Conservation (phyloP, 2,797 vertebrate genomes). For the Poecilia gillii region DNA sequence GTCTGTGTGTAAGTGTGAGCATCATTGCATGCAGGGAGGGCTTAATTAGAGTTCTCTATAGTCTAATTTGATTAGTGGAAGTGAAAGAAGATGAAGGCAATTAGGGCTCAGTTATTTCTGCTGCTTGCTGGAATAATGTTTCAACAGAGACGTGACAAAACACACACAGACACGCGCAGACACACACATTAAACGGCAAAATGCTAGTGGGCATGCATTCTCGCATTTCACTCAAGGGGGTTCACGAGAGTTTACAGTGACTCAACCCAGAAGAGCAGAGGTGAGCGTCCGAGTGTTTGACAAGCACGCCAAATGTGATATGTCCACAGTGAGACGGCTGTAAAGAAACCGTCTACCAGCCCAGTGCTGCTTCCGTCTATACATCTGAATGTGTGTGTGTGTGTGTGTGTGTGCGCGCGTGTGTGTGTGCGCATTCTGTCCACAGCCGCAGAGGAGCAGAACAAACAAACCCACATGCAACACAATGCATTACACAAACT, state of each 20-base stretch:
- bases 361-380: constrained; percentile 26
- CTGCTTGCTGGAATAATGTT: constrained; percentile 64
- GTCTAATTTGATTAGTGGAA: constrained; percentile 80
- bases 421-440: constrained; percentile 21
- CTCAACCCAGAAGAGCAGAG: constrained; percentile 55
- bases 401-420: constrained; percentile 20
- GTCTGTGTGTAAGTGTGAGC: constrained; percentile 27
- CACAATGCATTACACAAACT: constrained; percentile 57
- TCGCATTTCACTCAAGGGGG: constrained; percentile 36
- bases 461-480: constrained; percentile 56
- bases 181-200: constrained; percentile 11
- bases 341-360: constrained; percentile 36
- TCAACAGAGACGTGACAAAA: constrained; percentile 67
- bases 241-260: constrained; percentile 45
- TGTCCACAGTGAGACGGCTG: constrained; percentile 35
- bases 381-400: constrained; percentile 18
- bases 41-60: constrained; percentile 78
- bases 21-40: constrained; percentile 61
- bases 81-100: constrained; percentile 78
- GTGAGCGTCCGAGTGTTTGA: constrained; percentile 60
- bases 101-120: constrained; percentile 75
- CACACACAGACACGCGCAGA: constrained; percentile 3
- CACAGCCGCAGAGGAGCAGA: constrained; percentile 45
- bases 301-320: constrained; percentile 38
- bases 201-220: constrained; percentile 13